A percentile compares a stretch with the other conserved stretches of the same genome.
These are phyloP conservation scores for Ammodytes marinus DNA, from an alignment of 2,113 vertebrate species.

Conservation along the genomic window DNA sequence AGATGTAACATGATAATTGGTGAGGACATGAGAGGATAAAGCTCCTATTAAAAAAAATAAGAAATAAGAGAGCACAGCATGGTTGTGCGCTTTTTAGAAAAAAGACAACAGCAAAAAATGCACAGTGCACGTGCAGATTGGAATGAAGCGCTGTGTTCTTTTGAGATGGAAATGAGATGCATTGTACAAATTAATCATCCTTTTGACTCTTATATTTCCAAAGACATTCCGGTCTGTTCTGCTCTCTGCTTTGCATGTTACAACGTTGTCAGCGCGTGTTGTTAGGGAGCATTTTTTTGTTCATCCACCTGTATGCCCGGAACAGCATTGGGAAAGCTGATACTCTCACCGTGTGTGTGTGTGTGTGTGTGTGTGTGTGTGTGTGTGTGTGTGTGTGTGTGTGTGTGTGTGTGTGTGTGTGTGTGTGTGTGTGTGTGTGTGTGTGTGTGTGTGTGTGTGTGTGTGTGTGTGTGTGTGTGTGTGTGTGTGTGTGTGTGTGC, in stretches of 20 bases:
- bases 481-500: not conserved
- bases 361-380: not conserved
- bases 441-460: not conserved
- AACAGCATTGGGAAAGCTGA: constrained; percentile 31
- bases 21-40: not conserved
- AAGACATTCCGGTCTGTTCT: constrained; percentile 36
- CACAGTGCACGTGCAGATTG: not conserved
- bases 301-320: constrained; percentile 15
- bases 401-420: constrained; percentile 31
- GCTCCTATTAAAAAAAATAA: too few relatives aligned
- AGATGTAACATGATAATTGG: not conserved
- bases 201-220: not conserved
- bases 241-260: not conserved
- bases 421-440: constrained; percentile 7
- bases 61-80: not conserved
- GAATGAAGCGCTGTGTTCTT: not conserved
- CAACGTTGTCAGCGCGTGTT: constrained; percentile 5
- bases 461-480: constrained; percentile 16
- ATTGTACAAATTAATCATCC: not conserved
- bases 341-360: constrained; percentile 27
- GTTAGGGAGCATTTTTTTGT: constrained; percentile 32
- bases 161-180: constrained; percentile 18
- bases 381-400: not conserved
- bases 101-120: too few relatives aligned
- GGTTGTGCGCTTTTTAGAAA: not conserved